Evolutionary conservation across 2,113 vertebrate genomes (phyloP).

Genomic region (Sardina pilchardus): DNA sequence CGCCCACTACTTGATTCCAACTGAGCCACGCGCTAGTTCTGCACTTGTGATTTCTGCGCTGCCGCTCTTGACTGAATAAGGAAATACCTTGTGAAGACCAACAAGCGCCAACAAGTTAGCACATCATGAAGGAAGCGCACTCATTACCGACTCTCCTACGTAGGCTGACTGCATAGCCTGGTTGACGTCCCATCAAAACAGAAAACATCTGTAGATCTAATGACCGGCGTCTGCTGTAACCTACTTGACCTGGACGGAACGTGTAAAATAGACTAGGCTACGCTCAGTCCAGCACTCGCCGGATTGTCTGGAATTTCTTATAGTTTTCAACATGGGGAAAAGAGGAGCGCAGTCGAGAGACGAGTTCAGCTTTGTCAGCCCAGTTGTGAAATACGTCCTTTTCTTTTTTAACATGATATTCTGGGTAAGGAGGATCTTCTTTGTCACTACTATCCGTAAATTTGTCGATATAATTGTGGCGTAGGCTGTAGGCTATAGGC

Average conservation of each 20-base stretch:
- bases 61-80: constrained; percentile 8
- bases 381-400: constrained; percentile 85
- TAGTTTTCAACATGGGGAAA: constrained; percentile 65
- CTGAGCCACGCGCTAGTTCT: not conserved
- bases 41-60: not conserved
- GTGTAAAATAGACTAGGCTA: not conserved
- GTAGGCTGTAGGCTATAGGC: not conserved
- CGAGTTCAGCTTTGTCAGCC: constrained; percentile 80
- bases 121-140: not conserved
- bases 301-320: not conserved
- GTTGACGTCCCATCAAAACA: not conserved
- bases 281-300: not conserved
- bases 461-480: not conserved
- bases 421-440: constrained; percentile 80
- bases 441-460: not conserved
- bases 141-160: not conserved
- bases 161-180: not conserved
- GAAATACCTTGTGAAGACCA: not conserved
- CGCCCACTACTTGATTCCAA: not conserved
- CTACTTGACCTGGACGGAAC: not conserved
- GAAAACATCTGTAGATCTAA: not conserved
- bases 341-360: constrained; percentile 52
- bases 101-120: not conserved
- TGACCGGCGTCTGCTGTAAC: not conserved
- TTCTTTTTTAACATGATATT: constrained; percentile 90